Percentiles rank a stretch among this genome's conserved stretches.
phyloP scores from a whole-genome alignment of 2,888 invertebrate species.

The Cantharis flavilabris region DNA sequence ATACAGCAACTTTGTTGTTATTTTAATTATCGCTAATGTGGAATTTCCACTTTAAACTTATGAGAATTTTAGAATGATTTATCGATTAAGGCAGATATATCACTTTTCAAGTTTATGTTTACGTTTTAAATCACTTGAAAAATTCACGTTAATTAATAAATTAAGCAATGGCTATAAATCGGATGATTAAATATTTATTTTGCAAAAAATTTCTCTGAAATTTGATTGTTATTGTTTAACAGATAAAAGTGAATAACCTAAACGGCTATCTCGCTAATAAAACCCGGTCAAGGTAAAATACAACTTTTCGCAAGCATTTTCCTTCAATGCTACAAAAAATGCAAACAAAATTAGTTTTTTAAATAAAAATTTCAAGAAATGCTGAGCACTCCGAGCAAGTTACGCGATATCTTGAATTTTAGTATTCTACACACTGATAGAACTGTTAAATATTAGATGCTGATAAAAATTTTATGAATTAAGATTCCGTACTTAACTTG shows the following conservation, averaged over 20 bases:
- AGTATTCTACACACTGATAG: no score
- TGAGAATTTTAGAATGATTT: not conserved
- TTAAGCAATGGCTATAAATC: not conserved
- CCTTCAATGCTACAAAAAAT: not conserved
- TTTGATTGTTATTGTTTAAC: not conserved
- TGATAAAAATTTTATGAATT: not conserved
- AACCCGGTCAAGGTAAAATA: not conserved
- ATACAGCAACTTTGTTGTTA: not conserved
- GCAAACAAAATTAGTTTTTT: no score
- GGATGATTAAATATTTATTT: no score
- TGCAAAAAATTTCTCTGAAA: not conserved
- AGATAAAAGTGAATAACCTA: not conserved
- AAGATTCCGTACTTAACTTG: not conserved
- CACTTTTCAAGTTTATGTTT: not conserved
- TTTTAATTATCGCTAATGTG: not conserved
- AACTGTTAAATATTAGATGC: not conserved
- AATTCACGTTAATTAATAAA: not conserved
- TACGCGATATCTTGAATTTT: not conserved
- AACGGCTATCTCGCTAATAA: not conserved
- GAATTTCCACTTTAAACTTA: not conserved
- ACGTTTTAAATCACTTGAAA: not conserved
- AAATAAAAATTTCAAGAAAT: no score
- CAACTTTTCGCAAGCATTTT: not conserved
- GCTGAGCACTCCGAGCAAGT: not conserved
- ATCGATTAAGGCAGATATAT: not conserved